Base-by-base conservation (phyloP, 2,113 vertebrate genomes). In the Lepus europaeus region DNA sequence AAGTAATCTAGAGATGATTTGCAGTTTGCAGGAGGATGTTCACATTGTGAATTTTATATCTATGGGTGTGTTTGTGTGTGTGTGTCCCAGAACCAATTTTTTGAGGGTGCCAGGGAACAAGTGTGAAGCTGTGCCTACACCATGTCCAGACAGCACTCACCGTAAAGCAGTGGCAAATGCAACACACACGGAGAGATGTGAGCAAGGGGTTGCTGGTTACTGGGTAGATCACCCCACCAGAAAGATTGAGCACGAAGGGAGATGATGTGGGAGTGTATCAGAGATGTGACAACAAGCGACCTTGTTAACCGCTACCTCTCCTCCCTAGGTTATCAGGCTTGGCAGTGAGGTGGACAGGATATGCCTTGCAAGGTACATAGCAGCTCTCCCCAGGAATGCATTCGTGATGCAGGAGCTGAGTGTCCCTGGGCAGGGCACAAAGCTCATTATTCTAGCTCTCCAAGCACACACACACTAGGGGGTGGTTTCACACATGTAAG, bases 171-270 rank as follows among this genome's bases (percentile, higher is more conserved):
- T 77, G 36, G 33, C 31, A 6, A 11, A 4, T 16, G 56, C 27
- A 17, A 7, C 6, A 45, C 0, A 1, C 0, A 7, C 59, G 45
- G n/a, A 36, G 12, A 36, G 49, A 1, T 25, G 39, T 12, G 33
- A 59, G 4, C 56, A 25, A 61, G 31, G 78, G 9, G 8, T 27
- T 64, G 17, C n/a, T 74, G 29, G 31, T 25, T 20, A 20, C 9
- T 25, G 2, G n/a, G 23, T 31, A 27, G 45, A n/a, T 23, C 5
- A 36, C 10, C 10, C 45, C 6, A 49, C 74, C 0, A 0, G 70
- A 81, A 66, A 39, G 73, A 45, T 31, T 9, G 0, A 27, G 64
- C 23, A 7, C 49, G 36, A 81, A 39, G 19, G 53, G 72, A 63
- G 36, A 16, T 12, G 31, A 31, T 1, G 2, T 29, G 49, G 12